Evolutionary conservation across 2,888 invertebrate species (phyloP).

Genomic region (Plagiodera versicolora): DNA sequence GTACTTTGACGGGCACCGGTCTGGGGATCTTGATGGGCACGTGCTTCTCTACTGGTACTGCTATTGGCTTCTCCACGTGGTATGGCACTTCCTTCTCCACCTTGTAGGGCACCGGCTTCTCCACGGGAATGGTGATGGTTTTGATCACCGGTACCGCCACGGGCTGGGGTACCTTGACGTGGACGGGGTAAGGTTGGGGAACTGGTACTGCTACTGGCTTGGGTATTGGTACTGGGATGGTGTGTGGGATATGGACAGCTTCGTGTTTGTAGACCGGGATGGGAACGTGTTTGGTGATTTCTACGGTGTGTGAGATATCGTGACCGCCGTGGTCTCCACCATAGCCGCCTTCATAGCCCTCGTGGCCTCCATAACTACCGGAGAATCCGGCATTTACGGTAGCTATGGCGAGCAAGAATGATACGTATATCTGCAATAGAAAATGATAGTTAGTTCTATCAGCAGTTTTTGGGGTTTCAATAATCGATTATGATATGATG

Average conservation of each 20-base stretch:
- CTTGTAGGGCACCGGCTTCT: conserved; percentile 72
- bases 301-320: conserved; percentile 62
- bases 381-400: conserved; percentile 49
- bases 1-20: conserved; percentile 71
- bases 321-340: conserved; percentile 47
- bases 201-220: conserved; percentile 70
- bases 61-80: conserved; percentile 69
- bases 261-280: conserved; percentile 60
- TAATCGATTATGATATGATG: too few relatives aligned
- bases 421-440: conserved; percentile 45
- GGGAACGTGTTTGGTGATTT: conserved; percentile 67
- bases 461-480: too few relatives aligned
- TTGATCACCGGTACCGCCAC: conserved; percentile 70
- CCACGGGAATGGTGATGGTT: conserved; percentile 69
- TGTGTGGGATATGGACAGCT: conserved; percentile 54
- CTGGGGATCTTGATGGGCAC: conserved; percentile 69
- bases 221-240: conserved; percentile 65
- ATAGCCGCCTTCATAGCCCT: conserved; percentile 34
- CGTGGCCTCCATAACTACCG: conserved; percentile 41
- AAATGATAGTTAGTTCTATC: too few relatives aligned
- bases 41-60: conserved; percentile 70
- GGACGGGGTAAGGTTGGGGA: conserved; percentile 70
- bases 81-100: conserved; percentile 68
- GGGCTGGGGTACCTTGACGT: conserved; percentile 68
- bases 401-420: conserved; percentile 45